Evolutionary conservation across 2,888 invertebrate species (phyloP).

Genomic region (Melanostoma scalare): DNA sequence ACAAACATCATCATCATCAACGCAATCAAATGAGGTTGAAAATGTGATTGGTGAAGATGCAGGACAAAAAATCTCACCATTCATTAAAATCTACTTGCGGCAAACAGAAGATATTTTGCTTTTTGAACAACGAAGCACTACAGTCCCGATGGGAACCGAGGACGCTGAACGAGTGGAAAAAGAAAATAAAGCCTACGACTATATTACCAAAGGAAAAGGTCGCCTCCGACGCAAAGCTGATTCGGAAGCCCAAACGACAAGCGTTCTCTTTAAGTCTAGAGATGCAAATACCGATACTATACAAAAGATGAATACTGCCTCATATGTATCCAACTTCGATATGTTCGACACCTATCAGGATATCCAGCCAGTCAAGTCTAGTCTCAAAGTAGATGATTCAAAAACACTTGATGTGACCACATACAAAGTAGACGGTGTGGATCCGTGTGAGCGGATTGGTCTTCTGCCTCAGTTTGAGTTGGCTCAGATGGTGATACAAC

Average conservation of each 20-base stretch:
- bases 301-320: constrained; percentile 83
- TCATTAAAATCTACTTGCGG: constrained; percentile 85
- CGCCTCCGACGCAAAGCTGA: constrained; percentile 86
- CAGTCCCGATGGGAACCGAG: constrained; percentile 84
- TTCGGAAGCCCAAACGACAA: constrained; percentile 88
- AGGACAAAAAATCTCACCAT: constrained; percentile 81
- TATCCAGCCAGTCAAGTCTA: constrained; percentile 78
- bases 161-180: constrained; percentile 84
- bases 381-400: constrained; percentile 81
- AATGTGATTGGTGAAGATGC: not conserved
- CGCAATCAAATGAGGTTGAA: fast-evolving
- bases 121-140: constrained; percentile 86
- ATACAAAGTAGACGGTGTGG: constrained; percentile 77
- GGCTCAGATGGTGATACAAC: constrained; percentile 86
- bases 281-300: constrained; percentile 85
- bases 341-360: constrained; percentile 88
- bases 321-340: constrained; percentile 90
- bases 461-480: constrained; percentile 83
- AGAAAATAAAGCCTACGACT: constrained; percentile 87
- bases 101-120: constrained; percentile 87
- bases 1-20: not conserved
- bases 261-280: constrained; percentile 85
- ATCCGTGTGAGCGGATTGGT: constrained; percentile 77
- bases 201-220: constrained; percentile 87
- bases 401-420: constrained; percentile 82